phyloP scores from a whole-genome alignment of 2,113 vertebrate genomes.

The Lasiurus borealis region DNA sequence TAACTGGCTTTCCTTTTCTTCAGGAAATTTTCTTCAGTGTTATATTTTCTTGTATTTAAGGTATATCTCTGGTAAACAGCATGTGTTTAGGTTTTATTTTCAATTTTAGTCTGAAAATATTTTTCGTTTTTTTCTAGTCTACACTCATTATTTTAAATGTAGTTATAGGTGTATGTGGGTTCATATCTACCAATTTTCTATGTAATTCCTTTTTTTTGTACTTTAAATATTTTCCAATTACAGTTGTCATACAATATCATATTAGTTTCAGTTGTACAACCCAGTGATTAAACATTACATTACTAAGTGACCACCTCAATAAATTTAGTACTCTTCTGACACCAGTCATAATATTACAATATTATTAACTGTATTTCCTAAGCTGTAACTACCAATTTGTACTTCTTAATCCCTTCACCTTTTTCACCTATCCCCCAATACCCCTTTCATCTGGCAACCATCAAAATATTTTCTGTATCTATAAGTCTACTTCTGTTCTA shows the following conservation, averaged over 20 bases:
- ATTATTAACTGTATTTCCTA: background rate
- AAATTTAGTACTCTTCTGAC: background rate
- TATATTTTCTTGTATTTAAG: background rate
- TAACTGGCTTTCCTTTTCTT: background rate
- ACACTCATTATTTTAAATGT: background rate
- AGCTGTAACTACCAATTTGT: background rate
- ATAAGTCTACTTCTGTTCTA: background rate
- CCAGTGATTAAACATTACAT: background rate
- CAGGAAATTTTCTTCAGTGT: too few relatives aligned
- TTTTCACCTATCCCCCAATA: background rate
- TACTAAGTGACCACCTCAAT: background rate
- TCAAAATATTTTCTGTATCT: background rate
- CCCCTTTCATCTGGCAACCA: background rate
- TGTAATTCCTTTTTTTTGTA: background rate
- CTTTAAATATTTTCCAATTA: background rate
- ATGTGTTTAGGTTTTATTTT: slow-evolving; percentile 11
- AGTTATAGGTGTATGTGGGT: background rate
- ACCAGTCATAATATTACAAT: background rate
- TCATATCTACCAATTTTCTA: background rate
- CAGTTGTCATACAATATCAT: background rate
- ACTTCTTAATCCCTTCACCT: background rate
- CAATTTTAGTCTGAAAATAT: background rate
- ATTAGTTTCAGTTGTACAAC: background rate
- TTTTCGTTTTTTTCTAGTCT: background rate
- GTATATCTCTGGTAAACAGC: background rate